Base-by-base conservation (phyloP, 2,797 vertebrate genomes). In the Danio albolineatus region DNA sequence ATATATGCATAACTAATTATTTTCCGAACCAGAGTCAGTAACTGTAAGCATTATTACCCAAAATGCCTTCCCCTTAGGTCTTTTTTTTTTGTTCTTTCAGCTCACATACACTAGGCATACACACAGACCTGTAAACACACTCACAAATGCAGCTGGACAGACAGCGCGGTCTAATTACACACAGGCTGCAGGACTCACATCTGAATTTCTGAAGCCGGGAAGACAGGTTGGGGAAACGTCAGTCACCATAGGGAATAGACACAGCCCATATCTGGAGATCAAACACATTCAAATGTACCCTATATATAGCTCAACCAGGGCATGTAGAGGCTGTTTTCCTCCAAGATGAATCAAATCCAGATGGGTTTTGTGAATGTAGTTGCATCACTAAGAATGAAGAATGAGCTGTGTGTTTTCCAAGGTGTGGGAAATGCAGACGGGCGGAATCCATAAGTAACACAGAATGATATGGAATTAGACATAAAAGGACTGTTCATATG, bases 281-380 rank as follows among this genome's bases (percentile, higher is more conserved):
- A 84, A 79, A 78, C 71, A 74, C 44, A 82, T 83, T 73, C 64
- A 78, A 62, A 82, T 82, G 59, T 7, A 61, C 62, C 64, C 80
- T 86, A 83, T 85, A 83, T 82, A 83, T 86, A 79, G 54, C 69
- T 71, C 51, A 80, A 75, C 36, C 53, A 60, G 73, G 66, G 39
- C 80, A 73, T 10, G 17, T 44, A 16, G 77, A 73, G 71, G 61
- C 48, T 75, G 60, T 28, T 36, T 56, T 66, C 41, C 44, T 78
- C 59, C 21, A 61, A 65, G 70, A 65, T 76, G n/a, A 81, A 64
- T 66, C 44, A 57, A 64, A 17, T 59, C 12, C 0, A 69, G 38
- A 38, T 46, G 28, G 69, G 41, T 72, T 57, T 75, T 71, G 73
- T 82, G 43, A 82, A 72, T 78, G 36, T 61, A 48, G 61, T 43